Base-by-base conservation (phyloP, 2,113 vertebrate genomes). In the Eulemur rufifrons region DNA sequence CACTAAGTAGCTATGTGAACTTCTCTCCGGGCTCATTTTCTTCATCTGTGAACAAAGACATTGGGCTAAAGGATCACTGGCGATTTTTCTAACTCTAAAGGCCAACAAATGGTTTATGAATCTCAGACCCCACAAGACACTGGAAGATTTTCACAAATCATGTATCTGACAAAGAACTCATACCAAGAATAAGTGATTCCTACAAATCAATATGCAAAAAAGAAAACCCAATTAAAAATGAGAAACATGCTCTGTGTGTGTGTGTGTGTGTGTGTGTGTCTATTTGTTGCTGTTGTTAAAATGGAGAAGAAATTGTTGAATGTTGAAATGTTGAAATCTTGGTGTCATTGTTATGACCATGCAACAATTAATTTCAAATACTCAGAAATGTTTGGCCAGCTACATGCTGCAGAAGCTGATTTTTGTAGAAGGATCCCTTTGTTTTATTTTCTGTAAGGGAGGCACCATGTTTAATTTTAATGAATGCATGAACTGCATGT, bases 151-250 rank as follows among this genome's bases (percentile, higher is more conserved):
- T 92, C 9, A 82, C 42, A 82, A 32, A 54, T 86, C 73, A 78
- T 29, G 10, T 52, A 52, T 37, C 15, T 91, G 85, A 81, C 27
- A 84, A 63, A 84, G 32, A 18, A 80, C 45, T 74, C 27, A 64
- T 20, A 80, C 21, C n/a, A 63, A 90, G 66, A 97, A 81, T 50
- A 89, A 63, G 25, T n/a, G 21, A 83, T 20, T 91, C 61, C 12
- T 91, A 17, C 45, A 88, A 95, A 42, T 80, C 73, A 89, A 18
- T 74, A 71, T 89, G 74, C 54, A 89, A 54, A 74, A 86, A 52
- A 34, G 1, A 94, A 27, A 81, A 32, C 1, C 8, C 34, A 52
- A 20, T 14, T 86, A 4, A 93, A 69, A 89, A 34, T 11, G 50
- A 11, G 83, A 73, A 82, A 42, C 21, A 37, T 50, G 4, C 20